These are phyloP conservation scores for Sebastes paucispinis DNA, from an alignment of 2,797 vertebrate species.

Conservation along the genomic window DNA sequence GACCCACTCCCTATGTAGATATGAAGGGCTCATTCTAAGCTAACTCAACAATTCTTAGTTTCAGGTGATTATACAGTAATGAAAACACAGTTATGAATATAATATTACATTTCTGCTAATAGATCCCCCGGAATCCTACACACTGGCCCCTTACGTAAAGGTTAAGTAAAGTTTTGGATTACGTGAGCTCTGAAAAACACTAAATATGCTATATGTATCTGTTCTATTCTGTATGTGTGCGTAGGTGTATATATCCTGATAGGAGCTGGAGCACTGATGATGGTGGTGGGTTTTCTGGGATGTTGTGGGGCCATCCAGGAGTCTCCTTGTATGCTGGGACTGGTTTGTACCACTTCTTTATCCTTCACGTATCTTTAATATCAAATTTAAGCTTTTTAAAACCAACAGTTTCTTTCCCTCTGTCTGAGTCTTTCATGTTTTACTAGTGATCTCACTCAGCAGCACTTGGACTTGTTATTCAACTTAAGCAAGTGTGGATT, in stretches of 20 bases:
- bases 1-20: no score
- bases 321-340: conserved; percentile 95
- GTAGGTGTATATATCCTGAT: conserved; percentile 95
- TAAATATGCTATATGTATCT: background rate
- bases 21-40: no score
- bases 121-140: no score
- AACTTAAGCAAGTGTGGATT: conserved; percentile 4
- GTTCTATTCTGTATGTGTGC: conserved; percentile 11
- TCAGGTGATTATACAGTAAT: no score
- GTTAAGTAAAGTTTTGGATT: background rate
- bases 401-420: background rate
- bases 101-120: no score
- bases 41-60: no score
- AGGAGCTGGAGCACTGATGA: conserved; percentile 94
- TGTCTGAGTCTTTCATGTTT: background rate
- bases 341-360: conserved; percentile 82
- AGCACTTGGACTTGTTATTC: background rate
- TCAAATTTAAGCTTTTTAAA: background rate
- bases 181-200: background rate
- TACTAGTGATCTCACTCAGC: background rate
- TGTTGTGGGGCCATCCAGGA: conserved; percentile 97
- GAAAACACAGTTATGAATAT: no score
- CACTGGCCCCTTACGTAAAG: background rate
- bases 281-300: conserved; percentile 97
- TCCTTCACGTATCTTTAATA: background rate